A percentile compares a stretch with the other conserved stretches of the same genome.
Conservation (phyloP, 2,113 vertebrate genomes). For the Tretioscincus oriximinensis region DNA sequence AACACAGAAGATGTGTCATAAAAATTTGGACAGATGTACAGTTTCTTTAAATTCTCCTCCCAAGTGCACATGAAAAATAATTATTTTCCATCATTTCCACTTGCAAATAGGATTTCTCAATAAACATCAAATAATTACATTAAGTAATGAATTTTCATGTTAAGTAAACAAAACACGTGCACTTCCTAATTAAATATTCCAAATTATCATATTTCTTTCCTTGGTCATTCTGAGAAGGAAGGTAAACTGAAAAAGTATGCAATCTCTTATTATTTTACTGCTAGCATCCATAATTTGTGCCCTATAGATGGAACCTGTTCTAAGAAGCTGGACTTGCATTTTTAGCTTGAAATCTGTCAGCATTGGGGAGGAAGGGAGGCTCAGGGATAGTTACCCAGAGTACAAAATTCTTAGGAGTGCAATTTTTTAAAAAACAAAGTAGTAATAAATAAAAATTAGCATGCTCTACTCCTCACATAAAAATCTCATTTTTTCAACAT, state of each 20-base stretch:
- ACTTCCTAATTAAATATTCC: constrained; percentile 20
- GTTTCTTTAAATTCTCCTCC: constrained; percentile 55
- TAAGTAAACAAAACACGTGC: constrained; percentile 43
- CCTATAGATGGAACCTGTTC: not conserved
- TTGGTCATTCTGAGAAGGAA: constrained; percentile 33
- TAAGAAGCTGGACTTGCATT: not conserved
- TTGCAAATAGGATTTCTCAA: not conserved
- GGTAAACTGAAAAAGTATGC: constrained; percentile 32
- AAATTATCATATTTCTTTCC: constrained; percentile 24
- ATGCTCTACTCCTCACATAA: too few relatives aligned
- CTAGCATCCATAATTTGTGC: not conserved
- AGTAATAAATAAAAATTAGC: too few relatives aligned
- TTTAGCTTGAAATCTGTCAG: not conserved
- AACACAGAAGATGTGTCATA: constrained; percentile 43
- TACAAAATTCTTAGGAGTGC: too few relatives aligned
- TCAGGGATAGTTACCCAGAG: too few relatives aligned
- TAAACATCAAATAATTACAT: constrained; percentile 45
- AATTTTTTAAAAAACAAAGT: too few relatives aligned
- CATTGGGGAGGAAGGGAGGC: too few relatives aligned
- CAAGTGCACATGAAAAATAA: constrained; percentile 64
- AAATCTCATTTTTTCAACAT: too few relatives aligned
- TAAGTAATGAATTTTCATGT: constrained; percentile 49
- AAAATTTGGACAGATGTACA: constrained; percentile 38
- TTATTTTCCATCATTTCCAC: constrained; percentile 61
- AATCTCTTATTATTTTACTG: not conserved